Evolutionary conservation across 2,113 vertebrate species (phyloP).

Genomic region (Corythornis madagascariensis): DNA sequence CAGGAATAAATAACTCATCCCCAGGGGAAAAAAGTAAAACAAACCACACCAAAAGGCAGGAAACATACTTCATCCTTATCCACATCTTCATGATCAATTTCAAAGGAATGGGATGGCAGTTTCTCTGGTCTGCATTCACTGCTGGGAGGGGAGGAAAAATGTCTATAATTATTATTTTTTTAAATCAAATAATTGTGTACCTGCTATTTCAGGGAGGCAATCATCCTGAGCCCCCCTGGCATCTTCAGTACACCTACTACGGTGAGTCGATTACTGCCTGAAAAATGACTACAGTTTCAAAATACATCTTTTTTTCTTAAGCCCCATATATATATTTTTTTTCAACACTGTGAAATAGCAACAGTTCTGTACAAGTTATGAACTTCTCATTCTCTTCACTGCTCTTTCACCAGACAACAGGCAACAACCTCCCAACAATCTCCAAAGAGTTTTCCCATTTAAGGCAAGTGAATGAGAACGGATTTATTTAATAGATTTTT

Average conservation of each 20-base stretch:
- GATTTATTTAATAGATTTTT: neutral
- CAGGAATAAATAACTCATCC: neutral
- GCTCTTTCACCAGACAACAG: neutral
- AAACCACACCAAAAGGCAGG: neutral
- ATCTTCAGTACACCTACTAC: neutral
- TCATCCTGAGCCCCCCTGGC: accelerated
- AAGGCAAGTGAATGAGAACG: neutral
- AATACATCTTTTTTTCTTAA: neutral
- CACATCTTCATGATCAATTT: slow-evolving; percentile 95
- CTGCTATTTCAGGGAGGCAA: neutral
- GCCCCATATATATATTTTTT: neutral
- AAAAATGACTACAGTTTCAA: neutral
- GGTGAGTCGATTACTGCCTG: neutral
- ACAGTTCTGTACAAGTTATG: neutral
- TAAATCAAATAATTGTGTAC: neutral
- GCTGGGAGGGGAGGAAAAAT: slow-evolving; percentile 65
- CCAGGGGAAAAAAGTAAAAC: neutral
- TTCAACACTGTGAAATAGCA: neutral
- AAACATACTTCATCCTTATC: slow-evolving; percentile 96
- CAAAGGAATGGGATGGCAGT: slow-evolving; percentile 94
- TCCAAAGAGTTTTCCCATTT: neutral
- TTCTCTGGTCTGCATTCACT: slow-evolving; percentile 90
- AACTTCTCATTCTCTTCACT: neutral
- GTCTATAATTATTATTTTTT: neutral
- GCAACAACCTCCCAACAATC: neutral